Evolutionary conservation across 1,140 invertebrate genomes (phyloP).

Genomic region (Panulirus ornatus): DNA sequence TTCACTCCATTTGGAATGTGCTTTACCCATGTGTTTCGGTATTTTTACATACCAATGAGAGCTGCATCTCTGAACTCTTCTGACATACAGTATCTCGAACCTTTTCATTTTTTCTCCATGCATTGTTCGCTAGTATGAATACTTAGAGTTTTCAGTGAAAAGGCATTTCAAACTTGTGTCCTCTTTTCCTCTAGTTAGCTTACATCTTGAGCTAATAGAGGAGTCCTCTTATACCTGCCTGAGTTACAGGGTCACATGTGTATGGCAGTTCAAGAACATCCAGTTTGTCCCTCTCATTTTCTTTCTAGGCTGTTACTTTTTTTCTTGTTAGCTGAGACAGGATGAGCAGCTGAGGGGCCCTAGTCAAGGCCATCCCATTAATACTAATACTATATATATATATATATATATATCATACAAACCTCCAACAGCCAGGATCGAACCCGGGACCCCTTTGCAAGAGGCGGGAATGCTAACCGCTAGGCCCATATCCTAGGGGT

Average conservation of each 20-base stretch:
- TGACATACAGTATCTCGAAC: not conserved
- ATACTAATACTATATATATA: too few relatives aligned
- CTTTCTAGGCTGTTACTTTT: not conserved
- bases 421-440: too few relatives aligned
- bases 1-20: not conserved
- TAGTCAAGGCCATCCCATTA: too few relatives aligned
- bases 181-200: not conserved
- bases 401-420: too few relatives aligned
- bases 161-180: not conserved
- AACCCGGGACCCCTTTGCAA: too few relatives aligned
- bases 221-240: not conserved
- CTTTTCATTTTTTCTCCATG: not conserved
- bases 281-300: not conserved
- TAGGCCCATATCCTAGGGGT: too few relatives aligned
- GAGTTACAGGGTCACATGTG: not conserved
- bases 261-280: not conserved
- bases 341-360: not conserved
- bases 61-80: not conserved
- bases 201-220: not conserved
- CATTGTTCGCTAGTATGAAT: not conserved
- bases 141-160: not conserved
- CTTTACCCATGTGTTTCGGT: not conserved
- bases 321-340: not conserved
- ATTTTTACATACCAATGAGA: not conserved
- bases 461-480: too few relatives aligned